A percentile compares a stretch with the other conserved stretches of the same genome.
Conservation (phyloP, 1,140 invertebrate species). For the Meloidogyne hapla region DNA sequence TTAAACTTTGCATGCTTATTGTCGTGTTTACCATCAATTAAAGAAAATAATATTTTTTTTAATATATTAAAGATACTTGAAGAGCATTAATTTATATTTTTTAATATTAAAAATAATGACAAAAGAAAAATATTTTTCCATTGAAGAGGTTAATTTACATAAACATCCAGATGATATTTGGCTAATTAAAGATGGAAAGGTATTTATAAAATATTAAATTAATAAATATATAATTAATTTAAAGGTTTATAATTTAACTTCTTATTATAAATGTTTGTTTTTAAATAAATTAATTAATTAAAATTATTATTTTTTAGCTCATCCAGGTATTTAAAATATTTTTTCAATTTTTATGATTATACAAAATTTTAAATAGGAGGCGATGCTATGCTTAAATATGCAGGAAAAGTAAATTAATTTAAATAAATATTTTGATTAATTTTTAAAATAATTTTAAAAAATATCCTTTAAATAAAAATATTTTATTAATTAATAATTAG, state of each 20-base stretch:
- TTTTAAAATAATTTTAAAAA: no score
- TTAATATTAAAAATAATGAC: no score
- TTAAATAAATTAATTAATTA: neutral
- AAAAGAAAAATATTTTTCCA: conserved; percentile 9
- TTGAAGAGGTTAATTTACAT: conserved; percentile 16
- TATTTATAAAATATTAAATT: neutral
- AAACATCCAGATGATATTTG: conserved; percentile 26
- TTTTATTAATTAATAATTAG: no score
- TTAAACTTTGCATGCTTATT: neutral
- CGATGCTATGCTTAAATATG: conserved; percentile 29
- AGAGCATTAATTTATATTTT: no score
- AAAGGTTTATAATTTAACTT: conserved; percentile 24
- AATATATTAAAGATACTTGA: no score
- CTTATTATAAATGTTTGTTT: conserved; percentile 25
- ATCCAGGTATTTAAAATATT: conserved; percentile 7
- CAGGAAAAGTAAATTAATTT: conserved; percentile 21
- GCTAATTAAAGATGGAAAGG: conserved; percentile 22
- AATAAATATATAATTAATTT: neutral
- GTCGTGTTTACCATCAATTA: neutral
- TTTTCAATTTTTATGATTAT: neutral
- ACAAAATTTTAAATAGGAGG: conserved; percentile 3
- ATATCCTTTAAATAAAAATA: no score
- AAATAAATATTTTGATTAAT: no score
- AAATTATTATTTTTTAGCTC: conserved; percentile 17
- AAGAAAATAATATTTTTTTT: neutral